Percentiles rank a stretch among this genome's conserved stretches.
Conservation (phyloP, 2,888 invertebrate species). For the Stenurella melanura region DNA sequence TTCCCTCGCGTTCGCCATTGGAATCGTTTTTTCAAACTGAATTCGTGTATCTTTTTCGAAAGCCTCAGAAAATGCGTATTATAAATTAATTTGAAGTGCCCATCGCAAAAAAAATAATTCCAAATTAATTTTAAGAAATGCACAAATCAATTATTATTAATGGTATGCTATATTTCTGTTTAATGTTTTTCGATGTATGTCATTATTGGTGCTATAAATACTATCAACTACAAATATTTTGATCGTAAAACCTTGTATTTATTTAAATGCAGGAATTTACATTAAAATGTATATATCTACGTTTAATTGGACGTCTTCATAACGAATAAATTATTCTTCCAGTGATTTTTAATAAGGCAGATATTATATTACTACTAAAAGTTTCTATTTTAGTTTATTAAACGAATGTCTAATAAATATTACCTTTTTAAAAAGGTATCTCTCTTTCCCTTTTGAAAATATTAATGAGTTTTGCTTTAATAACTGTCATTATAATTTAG, state of each 20-base stretch:
- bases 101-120: background rate
- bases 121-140: background rate
- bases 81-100: background rate
- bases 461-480: constrained; percentile 41
- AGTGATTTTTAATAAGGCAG: constrained; percentile 31
- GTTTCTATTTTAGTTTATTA: constrained; percentile 39
- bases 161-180: background rate
- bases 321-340: constrained; percentile 34
- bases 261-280: constrained; percentile 39
- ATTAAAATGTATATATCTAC: constrained; percentile 38
- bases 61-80: no score
- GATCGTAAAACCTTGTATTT: constrained; percentile 36
- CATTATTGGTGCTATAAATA: constrained; percentile 23
- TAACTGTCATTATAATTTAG: constrained; percentile 40
- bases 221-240: constrained; percentile 37
- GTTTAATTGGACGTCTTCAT: constrained; percentile 38
- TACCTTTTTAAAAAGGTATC: constrained; percentile 28
- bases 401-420: constrained; percentile 38
- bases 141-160: background rate
- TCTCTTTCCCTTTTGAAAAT: constrained; percentile 22
- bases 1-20: no score
- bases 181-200: background rate
- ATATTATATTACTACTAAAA: constrained; percentile 39
- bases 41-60: no score
- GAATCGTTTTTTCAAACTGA: no score